These are phyloP conservation scores for Otolemur garnettii DNA, from an alignment of 2,113 vertebrate genomes.

Conservation along the genomic window DNA sequence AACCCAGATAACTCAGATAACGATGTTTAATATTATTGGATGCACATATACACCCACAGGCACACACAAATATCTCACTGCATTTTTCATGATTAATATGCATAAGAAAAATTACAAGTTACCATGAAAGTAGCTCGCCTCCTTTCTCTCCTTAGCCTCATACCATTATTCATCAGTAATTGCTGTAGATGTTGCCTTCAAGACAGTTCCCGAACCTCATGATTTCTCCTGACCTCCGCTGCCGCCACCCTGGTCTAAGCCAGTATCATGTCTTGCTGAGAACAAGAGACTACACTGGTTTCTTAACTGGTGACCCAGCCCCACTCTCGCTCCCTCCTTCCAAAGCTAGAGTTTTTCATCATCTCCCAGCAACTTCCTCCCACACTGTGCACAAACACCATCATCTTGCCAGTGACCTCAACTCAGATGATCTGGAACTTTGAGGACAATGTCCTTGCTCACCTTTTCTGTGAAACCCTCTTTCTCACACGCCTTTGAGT, in stretches of 20 bases:
- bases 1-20: background rate
- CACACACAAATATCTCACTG: background rate
- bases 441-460: background rate
- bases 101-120: background rate
- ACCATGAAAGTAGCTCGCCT: background rate
- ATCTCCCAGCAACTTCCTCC: background rate
- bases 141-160: background rate
- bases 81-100: background rate
- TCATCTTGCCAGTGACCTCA: background rate
- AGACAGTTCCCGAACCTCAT: background rate
- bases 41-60: background rate
- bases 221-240: background rate
- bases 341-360: background rate
- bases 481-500: background rate
- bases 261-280: background rate
- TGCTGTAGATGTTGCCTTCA: background rate
- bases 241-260: background rate
- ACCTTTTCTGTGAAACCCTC: background rate
- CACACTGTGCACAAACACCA: background rate
- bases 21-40: background rate
- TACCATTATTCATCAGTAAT: background rate
- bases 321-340: background rate
- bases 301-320: background rate
- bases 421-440: background rate
- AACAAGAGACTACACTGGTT: background rate